Base-by-base conservation (phyloP, 2,888 invertebrate species). In the Temnothorax rugatulus region DNA sequence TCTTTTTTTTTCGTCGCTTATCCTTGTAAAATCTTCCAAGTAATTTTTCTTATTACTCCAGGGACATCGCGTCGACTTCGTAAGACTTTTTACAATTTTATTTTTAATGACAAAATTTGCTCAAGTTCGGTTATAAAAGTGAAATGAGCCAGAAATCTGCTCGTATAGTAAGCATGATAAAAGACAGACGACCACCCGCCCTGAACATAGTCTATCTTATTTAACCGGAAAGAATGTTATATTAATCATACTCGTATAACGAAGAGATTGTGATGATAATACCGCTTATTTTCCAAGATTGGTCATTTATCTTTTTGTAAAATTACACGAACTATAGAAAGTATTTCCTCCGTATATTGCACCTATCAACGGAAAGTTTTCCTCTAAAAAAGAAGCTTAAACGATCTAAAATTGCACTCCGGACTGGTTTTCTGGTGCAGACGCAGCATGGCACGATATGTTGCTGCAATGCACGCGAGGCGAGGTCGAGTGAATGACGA, bases 401-500 rank as follows among this genome's bases (percentile, higher is more conserved):
- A 71, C 59, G 59, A 52, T 47, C 59, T 71, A 9, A 59, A 71
- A 59, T 61, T 71, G 79, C 73, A 71, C 50, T 38, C 8, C 13
- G 57, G 34, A 21, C 47, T 71, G 73, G 71, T 57, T 79, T 54
- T 44, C 54, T 29, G 64, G 8, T 69, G 50, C 79, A 61, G 68
- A 77, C 47, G 52, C 61, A 61, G 38, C 63, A 8, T 29, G 79
- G 52, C 81, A 71, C 71, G 84, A 84, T 61, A 61, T 50, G 68
- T 69, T 68, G 68, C 52, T 44, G 21, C 41, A 18, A 63, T 8
- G 75, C 82, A 81, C 76, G 82, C 83, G 63, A 82, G 47, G 59
- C 34, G 47, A 71, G 54, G 64, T 68, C 73, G 74, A 52, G 66
- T 63, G 82, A 84, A 25, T 82, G 71, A 84, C 84, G 71, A 69